Evolutionary conservation across 2,888 invertebrate species (phyloP).

Genomic region (Amphipyra tragopoginis): DNA sequence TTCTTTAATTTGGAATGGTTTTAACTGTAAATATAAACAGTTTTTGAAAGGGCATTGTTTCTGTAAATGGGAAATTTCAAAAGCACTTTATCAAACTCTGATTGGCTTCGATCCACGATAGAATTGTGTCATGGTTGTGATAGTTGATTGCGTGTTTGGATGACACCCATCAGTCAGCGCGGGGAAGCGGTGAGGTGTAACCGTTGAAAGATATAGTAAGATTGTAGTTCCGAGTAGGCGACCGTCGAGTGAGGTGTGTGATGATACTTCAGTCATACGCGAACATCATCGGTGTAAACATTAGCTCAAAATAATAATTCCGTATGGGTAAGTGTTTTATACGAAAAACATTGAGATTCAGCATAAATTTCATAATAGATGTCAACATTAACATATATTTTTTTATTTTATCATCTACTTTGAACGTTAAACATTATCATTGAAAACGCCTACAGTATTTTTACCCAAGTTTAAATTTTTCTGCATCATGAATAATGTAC

Average conservation of each 20-base stretch:
- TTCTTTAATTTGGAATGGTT: constrained; percentile 15
- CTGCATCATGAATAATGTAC: too few species aligned
- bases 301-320: constrained; percentile 11
- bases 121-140: constrained; percentile 80
- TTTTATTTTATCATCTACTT: too few species aligned
- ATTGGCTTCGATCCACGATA: constrained; percentile 74
- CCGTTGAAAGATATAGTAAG: constrained; percentile 69
- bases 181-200: constrained; percentile 66
- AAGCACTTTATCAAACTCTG: constrained; percentile 55
- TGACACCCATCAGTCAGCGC: constrained; percentile 77
- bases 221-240: constrained; percentile 76
- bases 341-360: background rate
- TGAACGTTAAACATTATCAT: too few species aligned
- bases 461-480: too few species aligned
- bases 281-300: constrained; percentile 58
- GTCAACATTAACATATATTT: too few species aligned
- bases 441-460: too few species aligned
- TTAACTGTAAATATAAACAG: constrained; percentile 6
- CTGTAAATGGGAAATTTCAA: constrained; percentile 32
- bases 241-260: constrained; percentile 60
- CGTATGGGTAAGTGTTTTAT: constrained; percentile 32
- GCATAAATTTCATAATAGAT: too few species aligned
- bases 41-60: constrained; percentile 9
- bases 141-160: constrained; percentile 71
- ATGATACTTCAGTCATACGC: constrained; percentile 58